Evolutionary conservation across 2,888 invertebrate species (phyloP), one percentile per base, ranked within the genome.

Genomic region (Cotesia congregata): DNA sequence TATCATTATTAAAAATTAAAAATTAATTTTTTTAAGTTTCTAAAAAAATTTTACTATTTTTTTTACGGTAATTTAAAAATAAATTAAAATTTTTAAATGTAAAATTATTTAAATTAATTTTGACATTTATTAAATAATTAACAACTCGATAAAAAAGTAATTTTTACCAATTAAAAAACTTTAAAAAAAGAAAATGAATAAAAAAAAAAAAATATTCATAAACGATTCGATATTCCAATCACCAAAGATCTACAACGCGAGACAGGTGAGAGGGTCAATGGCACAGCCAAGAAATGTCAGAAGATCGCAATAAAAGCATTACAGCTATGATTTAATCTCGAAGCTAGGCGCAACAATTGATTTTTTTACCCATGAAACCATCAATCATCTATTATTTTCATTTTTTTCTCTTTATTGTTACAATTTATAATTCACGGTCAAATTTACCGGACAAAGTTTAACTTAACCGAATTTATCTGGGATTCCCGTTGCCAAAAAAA

Each of bases 341-440:
- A 38, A 60, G n/a, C 38, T 39, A 38, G 38, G 60, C 61, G 17
- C 17, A 71, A 71, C 60, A 71, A 59, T n/a, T 61, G 30, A 38
- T 71, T 71, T 60, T 61, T 70, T 61, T 30, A 71, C 17, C 6
- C 12, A 6, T 39, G 12, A n/a, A 39, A 60, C 38, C 71, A 72
- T 72, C 61, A 60, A 72, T 72, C 40, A 17, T 17, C 17, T 17
- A 17, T 17, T 17, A 17, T 17, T 17, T 1, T 17, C 17, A 68
- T 68, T 72, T 5, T 59, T 70, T 50, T 50, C 3, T 70, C 6
- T 72, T 30, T 15, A 30, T 62, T 60, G 38, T 62, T 38, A 62
- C 12, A n/a, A 72, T 61, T 62, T 38, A 62, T 7, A n/a, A 72
- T 61, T 72, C 60, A 62, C 60, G 17, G 62, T 72, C 71, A 72